These are phyloP conservation scores for Xenops minutus DNA, from an alignment of 2,797 vertebrate species.

Conservation along the genomic window DNA sequence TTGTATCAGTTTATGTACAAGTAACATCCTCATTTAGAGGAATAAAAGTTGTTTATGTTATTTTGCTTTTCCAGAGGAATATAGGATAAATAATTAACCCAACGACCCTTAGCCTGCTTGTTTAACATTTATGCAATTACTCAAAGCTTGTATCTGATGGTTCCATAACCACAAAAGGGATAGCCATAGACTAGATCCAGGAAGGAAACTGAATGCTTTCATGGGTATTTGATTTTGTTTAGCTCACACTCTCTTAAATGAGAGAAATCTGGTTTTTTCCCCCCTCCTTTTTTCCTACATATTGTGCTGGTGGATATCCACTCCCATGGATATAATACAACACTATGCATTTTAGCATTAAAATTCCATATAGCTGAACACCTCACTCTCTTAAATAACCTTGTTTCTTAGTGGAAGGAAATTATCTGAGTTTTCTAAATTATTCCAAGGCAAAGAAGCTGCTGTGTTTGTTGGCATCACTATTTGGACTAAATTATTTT, in stretches of 20 bases:
- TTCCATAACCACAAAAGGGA: neutral
- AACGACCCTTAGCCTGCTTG: neutral
- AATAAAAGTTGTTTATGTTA: neutral
- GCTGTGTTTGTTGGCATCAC: neutral
- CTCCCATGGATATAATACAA: neutral
- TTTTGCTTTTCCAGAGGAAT: neutral
- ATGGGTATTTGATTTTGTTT: neutral
- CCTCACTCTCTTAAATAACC: neutral
- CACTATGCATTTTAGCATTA: neutral
- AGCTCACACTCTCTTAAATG: neutral
- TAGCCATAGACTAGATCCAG: neutral
- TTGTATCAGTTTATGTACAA: neutral
- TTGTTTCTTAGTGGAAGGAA: neutral
- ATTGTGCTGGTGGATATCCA: neutral
- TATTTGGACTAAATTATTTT: neutral
- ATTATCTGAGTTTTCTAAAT: neutral
- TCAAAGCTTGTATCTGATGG: neutral
- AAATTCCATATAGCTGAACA: neutral
- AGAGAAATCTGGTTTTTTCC: neutral
- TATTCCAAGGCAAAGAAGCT: neutral
- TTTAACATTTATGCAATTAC: neutral
- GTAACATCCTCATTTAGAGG: neutral
- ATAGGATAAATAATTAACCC: neutral
- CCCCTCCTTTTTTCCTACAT: neutral
- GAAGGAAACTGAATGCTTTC: neutral